A percentile compares a stretch with the other conserved stretches of the same genome.
phyloP scores from a whole-genome alignment of 2,888 invertebrate genomes.

The Phania funesta region DNA sequence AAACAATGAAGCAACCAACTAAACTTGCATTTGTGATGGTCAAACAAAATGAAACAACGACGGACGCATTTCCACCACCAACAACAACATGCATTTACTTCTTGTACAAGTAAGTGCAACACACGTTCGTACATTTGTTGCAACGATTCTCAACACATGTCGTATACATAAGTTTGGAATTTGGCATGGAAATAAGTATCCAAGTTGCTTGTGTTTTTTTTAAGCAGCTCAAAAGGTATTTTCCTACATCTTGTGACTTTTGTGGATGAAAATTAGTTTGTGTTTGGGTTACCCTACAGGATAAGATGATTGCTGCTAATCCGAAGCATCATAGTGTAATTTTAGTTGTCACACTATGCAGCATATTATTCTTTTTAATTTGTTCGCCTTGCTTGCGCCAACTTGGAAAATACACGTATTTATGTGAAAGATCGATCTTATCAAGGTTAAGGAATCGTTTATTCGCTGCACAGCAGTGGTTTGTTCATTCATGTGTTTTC shows the following conservation, averaged over 20 bases:
- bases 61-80: constrained; percentile 40
- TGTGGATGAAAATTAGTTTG: constrained; percentile 11
- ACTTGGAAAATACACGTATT: no score
- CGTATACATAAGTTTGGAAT: constrained; percentile 44
- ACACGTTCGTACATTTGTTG: constrained; percentile 36
- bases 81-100: constrained; percentile 13
- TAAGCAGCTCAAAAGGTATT: not conserved
- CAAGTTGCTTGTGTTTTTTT: constrained; percentile 2
- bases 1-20: not conserved
- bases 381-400: no score
- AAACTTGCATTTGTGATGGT: constrained; percentile 34
- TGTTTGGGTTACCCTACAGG: constrained; percentile 1
- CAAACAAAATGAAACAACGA: constrained; percentile 28
- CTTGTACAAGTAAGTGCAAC: constrained; percentile 12
- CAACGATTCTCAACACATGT: constrained; percentile 66
- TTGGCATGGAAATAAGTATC: constrained; percentile 34
- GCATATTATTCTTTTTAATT: no score
- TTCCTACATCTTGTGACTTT: not conserved
- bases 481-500: no score
- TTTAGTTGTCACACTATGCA: no score
- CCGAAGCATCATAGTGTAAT: no score
- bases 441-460: no score
- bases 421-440: no score
- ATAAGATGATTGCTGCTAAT: not conserved
- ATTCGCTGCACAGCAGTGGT: no score